Evolutionary conservation across 2,888 invertebrate species (phyloP).

Genomic region (Leucoptera coffeella): DNA sequence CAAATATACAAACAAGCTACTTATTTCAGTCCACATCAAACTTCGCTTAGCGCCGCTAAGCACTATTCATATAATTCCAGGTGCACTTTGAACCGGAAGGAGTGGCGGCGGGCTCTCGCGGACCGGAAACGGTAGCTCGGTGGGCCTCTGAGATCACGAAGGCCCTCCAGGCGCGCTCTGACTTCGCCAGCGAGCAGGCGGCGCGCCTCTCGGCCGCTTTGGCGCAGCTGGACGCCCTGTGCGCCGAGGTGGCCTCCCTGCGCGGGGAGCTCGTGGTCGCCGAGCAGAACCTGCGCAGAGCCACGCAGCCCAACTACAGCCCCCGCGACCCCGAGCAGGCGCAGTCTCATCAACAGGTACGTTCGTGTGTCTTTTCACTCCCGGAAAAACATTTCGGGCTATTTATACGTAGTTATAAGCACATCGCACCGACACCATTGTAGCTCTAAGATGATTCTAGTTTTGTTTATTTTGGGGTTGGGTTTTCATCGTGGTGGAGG

Average conservation of each 20-base stretch:
- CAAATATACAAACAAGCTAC: too few species aligned
- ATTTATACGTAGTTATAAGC: too few species aligned
- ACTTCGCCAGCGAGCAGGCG: constrained; percentile 58
- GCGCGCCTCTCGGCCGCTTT: constrained; percentile 68
- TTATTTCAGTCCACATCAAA: neutral
- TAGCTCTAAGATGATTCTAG: constrained; percentile 25
- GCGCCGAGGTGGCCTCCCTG: constrained; percentile 78
- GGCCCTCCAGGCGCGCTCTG: constrained; percentile 62
- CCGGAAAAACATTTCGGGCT: too few species aligned
- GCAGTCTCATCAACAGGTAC: constrained; percentile 81
- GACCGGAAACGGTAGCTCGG: constrained; percentile 62
- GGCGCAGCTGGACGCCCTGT: constrained; percentile 80
- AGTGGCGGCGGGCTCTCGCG: constrained; percentile 71
- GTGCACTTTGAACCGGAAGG: constrained; percentile 86
- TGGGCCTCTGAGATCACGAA: constrained; percentile 63
- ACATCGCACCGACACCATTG: constrained; percentile 14
- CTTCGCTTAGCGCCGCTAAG: neutral
- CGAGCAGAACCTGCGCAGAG: constrained; percentile 79
- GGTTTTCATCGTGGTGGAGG: constrained; percentile 2
- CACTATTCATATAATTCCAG: too few species aligned
- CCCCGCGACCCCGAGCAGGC: constrained; percentile 79
- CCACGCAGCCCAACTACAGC: constrained; percentile 76
- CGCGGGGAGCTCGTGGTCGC: constrained; percentile 80
- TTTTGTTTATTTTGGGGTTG: constrained; percentile 31
- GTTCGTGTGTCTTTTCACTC: too few species aligned